Percentiles rank a stretch among this genome's conserved stretches.
These are phyloP conservation scores for Enteromius treurensis DNA, from an alignment of 2,797 vertebrate species.

Conservation along the genomic window DNA sequence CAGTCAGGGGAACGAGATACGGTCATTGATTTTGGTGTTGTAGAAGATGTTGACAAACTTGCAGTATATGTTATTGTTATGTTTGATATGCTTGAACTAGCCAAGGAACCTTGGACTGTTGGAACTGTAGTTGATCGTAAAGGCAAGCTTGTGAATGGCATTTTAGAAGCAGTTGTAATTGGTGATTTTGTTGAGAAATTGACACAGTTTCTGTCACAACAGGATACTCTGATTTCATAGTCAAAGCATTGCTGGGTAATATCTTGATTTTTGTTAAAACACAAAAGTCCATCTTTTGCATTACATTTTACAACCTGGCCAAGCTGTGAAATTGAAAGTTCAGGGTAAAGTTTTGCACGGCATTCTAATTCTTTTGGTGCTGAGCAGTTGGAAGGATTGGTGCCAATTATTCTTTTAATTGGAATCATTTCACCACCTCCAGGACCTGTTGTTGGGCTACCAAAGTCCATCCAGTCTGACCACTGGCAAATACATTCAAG, in stretches of 20 bases:
- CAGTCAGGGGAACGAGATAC: neutral
- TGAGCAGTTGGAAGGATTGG: neutral
- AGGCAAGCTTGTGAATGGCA: neutral
- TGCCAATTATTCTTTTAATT: constrained; percentile 18
- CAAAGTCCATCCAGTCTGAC: constrained; percentile 49
- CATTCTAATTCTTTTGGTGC: constrained; percentile 30
- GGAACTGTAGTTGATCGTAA: neutral
- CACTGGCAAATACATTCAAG: constrained; percentile 14
- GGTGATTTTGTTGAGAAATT: neutral
- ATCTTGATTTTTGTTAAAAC: constrained; percentile 34
- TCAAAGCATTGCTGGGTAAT: constrained; percentile 40
- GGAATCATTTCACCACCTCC: constrained; percentile 42
- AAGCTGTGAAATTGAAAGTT: constrained; percentile 32
- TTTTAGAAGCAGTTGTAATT: neutral
- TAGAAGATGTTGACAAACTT: neutral
- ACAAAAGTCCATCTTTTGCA: constrained; percentile 28
- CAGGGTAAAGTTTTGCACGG: constrained; percentile 44
- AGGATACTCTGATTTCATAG: constrained; percentile 46
- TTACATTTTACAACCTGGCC: constrained; percentile 47
- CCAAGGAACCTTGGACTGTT: neutral
- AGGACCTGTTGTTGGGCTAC: constrained; percentile 27
- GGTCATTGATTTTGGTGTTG: neutral
- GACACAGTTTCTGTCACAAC: constrained; percentile 43
- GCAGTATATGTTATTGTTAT: neutral
- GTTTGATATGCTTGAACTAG: constrained; percentile 1